Conservation (phyloP, 1,140 invertebrate species). For the Vanessa atalanta region DNA sequence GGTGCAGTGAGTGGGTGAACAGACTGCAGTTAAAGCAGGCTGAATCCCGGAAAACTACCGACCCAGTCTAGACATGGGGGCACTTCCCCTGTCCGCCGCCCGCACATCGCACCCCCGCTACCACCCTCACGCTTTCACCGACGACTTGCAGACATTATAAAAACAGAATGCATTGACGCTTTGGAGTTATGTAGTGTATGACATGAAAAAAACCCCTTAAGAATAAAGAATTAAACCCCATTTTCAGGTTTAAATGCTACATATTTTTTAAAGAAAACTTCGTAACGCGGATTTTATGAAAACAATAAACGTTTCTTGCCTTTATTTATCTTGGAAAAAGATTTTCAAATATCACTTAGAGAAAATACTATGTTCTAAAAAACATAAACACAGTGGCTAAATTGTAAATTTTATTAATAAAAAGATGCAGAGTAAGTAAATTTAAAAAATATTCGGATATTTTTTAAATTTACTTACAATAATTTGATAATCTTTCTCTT, state of each 20-base stretch:
- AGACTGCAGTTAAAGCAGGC: conserved; percentile 76
- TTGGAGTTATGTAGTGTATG: conserved; percentile 63
- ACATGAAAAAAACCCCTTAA: conserved; percentile 55
- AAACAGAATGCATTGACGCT: conserved; percentile 70
- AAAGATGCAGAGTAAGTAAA: too few relatives aligned
- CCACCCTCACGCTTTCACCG: conserved; percentile 74
- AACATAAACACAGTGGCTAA: too few relatives aligned
- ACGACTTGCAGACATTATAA: conserved; percentile 77
- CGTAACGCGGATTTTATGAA: background rate
- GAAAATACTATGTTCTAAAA: too few relatives aligned
- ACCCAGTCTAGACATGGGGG: conserved; percentile 80
- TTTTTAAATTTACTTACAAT: too few relatives aligned
- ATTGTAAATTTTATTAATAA: too few relatives aligned
- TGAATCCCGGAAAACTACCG: conserved; percentile 81
- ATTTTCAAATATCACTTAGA: too few relatives aligned
- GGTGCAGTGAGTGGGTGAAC: conserved; percentile 75
- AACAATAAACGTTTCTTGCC: too few relatives aligned
- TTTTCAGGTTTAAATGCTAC: conserved; percentile 36
- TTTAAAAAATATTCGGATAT: too few relatives aligned
- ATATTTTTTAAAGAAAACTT: background rate
- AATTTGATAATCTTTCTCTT: too few relatives aligned
- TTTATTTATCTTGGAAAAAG: too few relatives aligned
- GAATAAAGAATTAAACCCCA: conserved; percentile 22
- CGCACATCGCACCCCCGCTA: conserved; percentile 36
- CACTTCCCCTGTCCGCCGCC: conserved; percentile 62